Percentiles rank a stretch among this genome's conserved stretches.
phyloP scores from a whole-genome alignment of 2,113 vertebrate species.

The Vidua macroura region DNA sequence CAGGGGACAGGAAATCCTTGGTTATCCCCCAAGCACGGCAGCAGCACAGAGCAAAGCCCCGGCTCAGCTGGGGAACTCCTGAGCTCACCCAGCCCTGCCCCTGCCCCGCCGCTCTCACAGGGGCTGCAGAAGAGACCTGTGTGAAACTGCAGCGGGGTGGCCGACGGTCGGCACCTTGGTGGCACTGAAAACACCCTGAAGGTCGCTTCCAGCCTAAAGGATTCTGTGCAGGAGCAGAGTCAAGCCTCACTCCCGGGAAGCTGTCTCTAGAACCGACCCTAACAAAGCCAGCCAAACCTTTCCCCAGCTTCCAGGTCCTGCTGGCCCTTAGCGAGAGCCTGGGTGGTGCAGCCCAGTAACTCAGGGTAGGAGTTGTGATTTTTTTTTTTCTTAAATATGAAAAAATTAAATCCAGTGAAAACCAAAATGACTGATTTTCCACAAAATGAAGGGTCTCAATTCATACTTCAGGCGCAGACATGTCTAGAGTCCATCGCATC shows the following conservation, averaged over 20 bases:
- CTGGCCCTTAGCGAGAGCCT: not conserved
- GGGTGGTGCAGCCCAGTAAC: not conserved
- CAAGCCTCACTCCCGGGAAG: not conserved
- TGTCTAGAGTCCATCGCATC: not conserved
- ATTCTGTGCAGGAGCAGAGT: fast-evolving
- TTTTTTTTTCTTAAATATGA: not conserved
- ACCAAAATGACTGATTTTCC: not conserved
- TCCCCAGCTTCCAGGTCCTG: not conserved
- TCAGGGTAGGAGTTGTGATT: not conserved
- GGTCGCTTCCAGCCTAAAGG: fast-evolving
- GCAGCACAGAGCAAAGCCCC: not conserved
- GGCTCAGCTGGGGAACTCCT: not conserved
- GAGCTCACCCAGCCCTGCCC: not conserved
- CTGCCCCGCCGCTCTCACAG: not conserved
- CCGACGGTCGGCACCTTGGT: slow-evolving; percentile 34
- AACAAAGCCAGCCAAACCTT: not conserved
- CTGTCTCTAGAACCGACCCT: not conserved
- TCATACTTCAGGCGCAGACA: not conserved
- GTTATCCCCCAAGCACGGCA: not conserved
- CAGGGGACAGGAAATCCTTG: not conserved
- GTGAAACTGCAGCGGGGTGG: slow-evolving; percentile 43
- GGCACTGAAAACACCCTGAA: not conserved
- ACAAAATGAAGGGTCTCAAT: not conserved
- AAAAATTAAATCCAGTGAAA: not conserved
- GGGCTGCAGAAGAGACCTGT: not conserved